phyloP scores from a whole-genome alignment of 2,113 vertebrate species.

The Pelvicachromis taeniatus region DNA sequence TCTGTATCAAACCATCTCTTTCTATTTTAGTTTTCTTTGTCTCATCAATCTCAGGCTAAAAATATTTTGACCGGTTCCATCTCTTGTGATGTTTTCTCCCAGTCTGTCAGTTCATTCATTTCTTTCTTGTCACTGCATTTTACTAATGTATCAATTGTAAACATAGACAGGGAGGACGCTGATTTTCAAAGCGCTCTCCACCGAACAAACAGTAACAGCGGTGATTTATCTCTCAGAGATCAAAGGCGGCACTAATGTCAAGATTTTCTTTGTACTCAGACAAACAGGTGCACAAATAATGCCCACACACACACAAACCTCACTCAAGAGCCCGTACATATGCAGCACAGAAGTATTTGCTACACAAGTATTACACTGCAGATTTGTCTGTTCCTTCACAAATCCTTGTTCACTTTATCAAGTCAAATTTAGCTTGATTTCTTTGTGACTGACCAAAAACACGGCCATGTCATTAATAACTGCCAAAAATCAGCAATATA shows the following conservation, averaged over 20 bases:
- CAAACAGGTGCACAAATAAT: conserved; percentile 18
- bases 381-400: not conserved
- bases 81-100: not conserved
- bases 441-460: not conserved
- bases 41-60: not conserved
- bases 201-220: not conserved
- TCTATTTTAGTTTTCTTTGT: not conserved
- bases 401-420: not conserved
- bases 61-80: not conserved
- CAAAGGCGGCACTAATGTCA: conserved; percentile 41
- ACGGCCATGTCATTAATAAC: not conserved
- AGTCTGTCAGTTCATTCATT: not conserved
- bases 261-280: conserved; percentile 31
- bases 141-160: not conserved
- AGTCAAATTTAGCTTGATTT: not conserved
- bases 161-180: not conserved
- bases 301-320: not conserved
- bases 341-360: not conserved
- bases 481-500: not conserved
- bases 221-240: conserved; percentile 40
- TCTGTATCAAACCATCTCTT: not conserved
- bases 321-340: not conserved
- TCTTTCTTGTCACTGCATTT: not conserved
- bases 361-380: not conserved
- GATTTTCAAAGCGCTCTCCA: conserved; percentile 35